Evolutionary conservation across 2,888 invertebrate species (phyloP).

Genomic region (Achlya flavicornis): DNA sequence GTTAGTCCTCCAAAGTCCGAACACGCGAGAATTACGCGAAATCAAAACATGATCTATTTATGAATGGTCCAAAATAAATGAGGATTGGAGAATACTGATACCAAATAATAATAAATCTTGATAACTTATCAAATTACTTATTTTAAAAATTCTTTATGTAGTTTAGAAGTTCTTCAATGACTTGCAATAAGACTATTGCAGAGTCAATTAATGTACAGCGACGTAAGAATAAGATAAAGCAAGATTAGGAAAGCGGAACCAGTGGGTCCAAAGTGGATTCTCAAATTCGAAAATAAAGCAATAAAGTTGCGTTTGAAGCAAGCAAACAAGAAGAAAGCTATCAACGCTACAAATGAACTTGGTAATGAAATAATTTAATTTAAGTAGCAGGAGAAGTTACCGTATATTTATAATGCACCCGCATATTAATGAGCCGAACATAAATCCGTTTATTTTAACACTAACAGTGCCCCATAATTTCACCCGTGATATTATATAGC

Average conservation of each 20-base stretch:
- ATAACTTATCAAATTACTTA: constrained; percentile 12
- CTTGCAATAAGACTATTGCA: constrained; percentile 18
- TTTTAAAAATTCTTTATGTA: no score
- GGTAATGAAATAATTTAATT: no score
- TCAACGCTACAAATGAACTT: background rate
- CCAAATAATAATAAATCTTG: background rate
- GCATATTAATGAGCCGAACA: no score
- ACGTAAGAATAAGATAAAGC: constrained; percentile 37
- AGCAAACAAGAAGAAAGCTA: background rate
- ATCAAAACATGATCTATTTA: no score
- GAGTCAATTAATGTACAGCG: constrained; percentile 31
- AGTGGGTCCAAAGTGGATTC: constrained; percentile 45
- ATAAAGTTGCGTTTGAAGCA: constrained; percentile 23
- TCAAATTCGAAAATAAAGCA: constrained; percentile 40
- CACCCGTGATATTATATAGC: no score
- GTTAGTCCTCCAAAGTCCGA: no score
- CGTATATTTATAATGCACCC: no score
- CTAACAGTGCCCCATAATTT: no score
- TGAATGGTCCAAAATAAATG: background rate
- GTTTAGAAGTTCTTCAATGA: constrained; percentile 21
- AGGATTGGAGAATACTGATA: background rate
- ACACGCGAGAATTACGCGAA: no score
- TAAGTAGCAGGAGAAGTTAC: no score
- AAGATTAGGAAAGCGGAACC: constrained; percentile 67
- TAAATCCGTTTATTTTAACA: no score